Conservation (phyloP, 2,113 vertebrate genomes). For the Anhinga anhinga region DNA sequence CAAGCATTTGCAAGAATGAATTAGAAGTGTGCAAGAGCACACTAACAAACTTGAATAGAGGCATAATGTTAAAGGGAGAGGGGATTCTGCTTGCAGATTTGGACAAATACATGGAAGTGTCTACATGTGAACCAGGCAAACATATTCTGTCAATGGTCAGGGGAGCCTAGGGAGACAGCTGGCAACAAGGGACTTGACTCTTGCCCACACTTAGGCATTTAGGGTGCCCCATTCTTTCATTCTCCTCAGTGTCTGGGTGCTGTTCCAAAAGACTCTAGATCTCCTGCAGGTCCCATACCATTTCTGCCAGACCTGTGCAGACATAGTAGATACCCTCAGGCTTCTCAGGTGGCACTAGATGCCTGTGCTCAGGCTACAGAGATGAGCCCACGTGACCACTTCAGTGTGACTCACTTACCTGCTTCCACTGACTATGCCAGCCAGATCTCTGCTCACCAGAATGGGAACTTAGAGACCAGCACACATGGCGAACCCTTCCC, state of each 20-base stretch:
- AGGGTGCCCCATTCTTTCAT: background rate
- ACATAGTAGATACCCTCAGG: background rate
- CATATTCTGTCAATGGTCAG: background rate
- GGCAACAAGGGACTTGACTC: background rate
- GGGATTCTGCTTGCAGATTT: background rate
- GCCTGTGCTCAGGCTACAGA: background rate
- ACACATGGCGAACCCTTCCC: background rate
- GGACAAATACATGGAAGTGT: background rate
- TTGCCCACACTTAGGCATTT: background rate
- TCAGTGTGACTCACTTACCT: background rate
- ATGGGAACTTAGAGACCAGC: background rate
- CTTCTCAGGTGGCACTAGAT: background rate
- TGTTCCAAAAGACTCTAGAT: background rate
- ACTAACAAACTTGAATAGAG: background rate
- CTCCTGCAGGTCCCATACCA: background rate
- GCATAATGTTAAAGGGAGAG: background rate
- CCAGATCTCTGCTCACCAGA: background rate
- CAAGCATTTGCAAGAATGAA: background rate
- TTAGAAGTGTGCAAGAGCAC: background rate
- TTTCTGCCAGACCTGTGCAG: background rate
- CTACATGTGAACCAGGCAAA: background rate
- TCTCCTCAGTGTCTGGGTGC: background rate
- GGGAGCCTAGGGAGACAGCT: background rate
- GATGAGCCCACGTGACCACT: background rate
- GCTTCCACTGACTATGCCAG: background rate